Conservation (phyloP, 2,113 vertebrate species). For the Dendropsophus ebraccatus region DNA sequence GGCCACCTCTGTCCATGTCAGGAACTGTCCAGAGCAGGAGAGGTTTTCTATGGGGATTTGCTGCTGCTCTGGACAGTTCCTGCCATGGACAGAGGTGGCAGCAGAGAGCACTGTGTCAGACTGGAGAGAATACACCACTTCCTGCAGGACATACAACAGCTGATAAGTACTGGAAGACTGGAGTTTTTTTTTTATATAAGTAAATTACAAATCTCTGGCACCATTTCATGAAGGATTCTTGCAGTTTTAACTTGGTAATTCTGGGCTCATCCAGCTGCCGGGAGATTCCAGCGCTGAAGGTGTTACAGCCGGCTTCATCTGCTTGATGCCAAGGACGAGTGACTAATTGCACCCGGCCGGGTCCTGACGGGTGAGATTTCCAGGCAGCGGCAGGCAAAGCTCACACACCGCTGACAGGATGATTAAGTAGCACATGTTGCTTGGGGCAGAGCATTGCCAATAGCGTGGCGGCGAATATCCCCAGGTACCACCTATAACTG, state of each 20-base stretch:
- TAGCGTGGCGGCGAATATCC: background rate
- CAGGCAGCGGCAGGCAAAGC: conserved; percentile 17
- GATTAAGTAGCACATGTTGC: conserved; percentile 4
- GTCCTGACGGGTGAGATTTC: conserved; percentile 23
- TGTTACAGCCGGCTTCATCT: conserved; percentile 7
- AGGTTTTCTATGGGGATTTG: too few species aligned
- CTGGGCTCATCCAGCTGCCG: background rate
- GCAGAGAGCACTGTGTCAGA: too few species aligned
- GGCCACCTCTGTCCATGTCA: too few species aligned
- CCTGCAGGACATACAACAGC: too few species aligned
- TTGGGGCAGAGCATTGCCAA: conserved; percentile 21
- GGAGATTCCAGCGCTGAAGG: background rate
- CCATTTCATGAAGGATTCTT: too few species aligned
- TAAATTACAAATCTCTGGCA: too few species aligned
- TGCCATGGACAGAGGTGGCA: too few species aligned
- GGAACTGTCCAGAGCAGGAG: too few species aligned
- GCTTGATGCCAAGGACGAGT: conserved; percentile 15
- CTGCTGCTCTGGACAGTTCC: too few species aligned
- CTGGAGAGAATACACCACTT: too few species aligned
- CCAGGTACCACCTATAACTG: background rate
- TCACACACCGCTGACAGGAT: conserved; percentile 11
- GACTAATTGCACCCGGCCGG: conserved; percentile 20
- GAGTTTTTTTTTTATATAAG: too few species aligned
- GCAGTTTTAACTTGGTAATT: background rate
- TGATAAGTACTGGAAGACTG: too few species aligned